These are phyloP conservation scores for Hybos culiciformis DNA, from an alignment of 2,888 invertebrate genomes.

Conservation along the genomic window DNA sequence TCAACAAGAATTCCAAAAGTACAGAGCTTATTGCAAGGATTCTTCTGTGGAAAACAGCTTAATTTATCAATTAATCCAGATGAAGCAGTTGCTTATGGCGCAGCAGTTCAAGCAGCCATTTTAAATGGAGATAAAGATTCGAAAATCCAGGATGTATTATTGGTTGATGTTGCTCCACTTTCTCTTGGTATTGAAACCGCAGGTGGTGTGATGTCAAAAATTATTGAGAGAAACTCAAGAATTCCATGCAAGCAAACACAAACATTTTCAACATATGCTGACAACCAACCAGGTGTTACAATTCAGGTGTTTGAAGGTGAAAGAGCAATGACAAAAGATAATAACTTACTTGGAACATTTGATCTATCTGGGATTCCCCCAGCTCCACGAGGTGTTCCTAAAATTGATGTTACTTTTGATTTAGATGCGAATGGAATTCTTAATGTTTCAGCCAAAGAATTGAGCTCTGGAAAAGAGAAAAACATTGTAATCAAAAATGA, in stretches of 20 bases:
- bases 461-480: constrained; percentile 49
- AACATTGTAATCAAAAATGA: constrained; percentile 71
- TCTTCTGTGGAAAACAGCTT: constrained; percentile 56
- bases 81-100: constrained; percentile 67
- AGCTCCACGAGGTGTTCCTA: constrained; percentile 72
- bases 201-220: constrained; percentile 66
- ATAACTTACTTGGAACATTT: constrained; percentile 88
- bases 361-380: constrained; percentile 90
- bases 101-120: constrained; percentile 59
- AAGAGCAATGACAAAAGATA: constrained; percentile 83
- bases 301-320: constrained; percentile 65
- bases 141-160: constrained; percentile 57
- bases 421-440: constrained; percentile 89
- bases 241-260: constrained; percentile 60
- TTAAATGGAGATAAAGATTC: constrained; percentile 53
- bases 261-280: constrained; percentile 65
- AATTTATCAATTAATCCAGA: constrained; percentile 66
- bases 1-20: constrained; percentile 69
- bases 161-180: constrained; percentile 53
- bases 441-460: constrained; percentile 64
- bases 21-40: constrained; percentile 57
- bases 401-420: constrained; percentile 65
- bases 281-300: constrained; percentile 64
- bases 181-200: constrained; percentile 66
- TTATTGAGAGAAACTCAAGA: constrained; percentile 55